Evolutionary conservation across 2,888 invertebrate genomes (phyloP), one percentile per base, ranked within the genome.

Genomic region (Serripes groenlandicus): DNA sequence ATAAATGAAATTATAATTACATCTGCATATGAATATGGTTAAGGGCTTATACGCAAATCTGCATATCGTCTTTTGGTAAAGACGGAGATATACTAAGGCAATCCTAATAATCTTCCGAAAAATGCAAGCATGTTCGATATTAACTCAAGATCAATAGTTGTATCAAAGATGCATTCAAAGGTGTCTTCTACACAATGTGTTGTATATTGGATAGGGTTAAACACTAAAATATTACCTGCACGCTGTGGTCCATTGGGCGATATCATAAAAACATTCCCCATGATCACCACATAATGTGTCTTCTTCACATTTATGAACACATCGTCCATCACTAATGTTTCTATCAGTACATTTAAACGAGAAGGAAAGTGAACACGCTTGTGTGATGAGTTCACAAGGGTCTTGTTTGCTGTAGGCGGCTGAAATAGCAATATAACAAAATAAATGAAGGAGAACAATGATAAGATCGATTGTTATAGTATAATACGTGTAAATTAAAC

Each of bases 211-310:
- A 42, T 42, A 11, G 18, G 42, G 11, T 7, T 42, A 11, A 11
- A 18, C 42, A 42, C 18, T 42, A 7, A 42, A 56, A n/a, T n/a
- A 32, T 2, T 74, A 81, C 81, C 64, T 81, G 77, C 81, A 81
- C 9, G 81, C 73, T 23, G 58, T 62, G 0, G 60, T 68, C n/a
- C 64, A 30, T 7, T 26, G 34, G 23, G 26, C 9, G 11, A 74
- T 23, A 37, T 73, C 72, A 34, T 49, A 77, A 70, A 72, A 81
- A 42, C 81, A 81, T 23, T 62, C 64, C 2, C 81, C 81, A 62
- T 81, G 32, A 9, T 74, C 73, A 1, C 77, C 77, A 69, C 81
- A 81, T 1, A 77, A 37, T n/a, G n/a, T n/a, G n/a, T 54, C 69
- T 9, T 52, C 11, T 3, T 69, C 70, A 56, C 81, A 81, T 37